Evolutionary conservation across 2,113 vertebrate species (phyloP), one percentile per base, ranked within the genome.

Genomic region (Oncorhynchus mykiss): DNA sequence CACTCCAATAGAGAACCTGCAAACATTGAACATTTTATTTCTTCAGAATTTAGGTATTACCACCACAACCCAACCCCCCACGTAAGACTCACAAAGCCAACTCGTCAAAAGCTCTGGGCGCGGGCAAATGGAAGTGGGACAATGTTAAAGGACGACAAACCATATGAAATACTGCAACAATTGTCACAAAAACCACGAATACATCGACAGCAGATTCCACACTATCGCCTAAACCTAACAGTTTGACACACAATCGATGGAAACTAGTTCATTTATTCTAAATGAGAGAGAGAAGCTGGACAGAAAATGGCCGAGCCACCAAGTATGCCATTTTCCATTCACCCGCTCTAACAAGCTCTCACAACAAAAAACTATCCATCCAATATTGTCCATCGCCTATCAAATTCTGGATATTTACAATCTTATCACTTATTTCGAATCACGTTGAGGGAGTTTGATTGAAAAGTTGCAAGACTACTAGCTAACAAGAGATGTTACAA

Each of bases 61-160:
- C 20, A 11, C 74, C 71, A 49, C 51, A 70, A 14, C 83, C 91
- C 91, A 90, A 91, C 92, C 92, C 91, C 91, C 93, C 92, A 91
- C 87, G 71, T 79, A 24, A 68, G 18, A 69, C 82, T 82, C 84
- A 93, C 91, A 93, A 91, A 91, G 85, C 81, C 79, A 66, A 7
- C 65, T 72, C 77, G 39, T 78, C 25, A 62, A 22, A 62, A 16
- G 70, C 79, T 75, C 73, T 75, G 54, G 79, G 84, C 91, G 91
- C 89, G 91, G 90, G 88, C 78, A 92, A 91, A 88, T 74, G 72
- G 64, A 83, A 66, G 65, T 31, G 48, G 78, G 74, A 79, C 78
- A 45, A 72, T 73, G 74, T 82, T 84, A 75, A 70, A 81, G 67
- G 75, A 72, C 54, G 27, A 8, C 14, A 59, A 76, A 80, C 82